A percentile compares a stretch with the other conserved stretches of the same genome.
Conservation (phyloP, 2,888 invertebrate species). For the Ennomos erosarius region DNA sequence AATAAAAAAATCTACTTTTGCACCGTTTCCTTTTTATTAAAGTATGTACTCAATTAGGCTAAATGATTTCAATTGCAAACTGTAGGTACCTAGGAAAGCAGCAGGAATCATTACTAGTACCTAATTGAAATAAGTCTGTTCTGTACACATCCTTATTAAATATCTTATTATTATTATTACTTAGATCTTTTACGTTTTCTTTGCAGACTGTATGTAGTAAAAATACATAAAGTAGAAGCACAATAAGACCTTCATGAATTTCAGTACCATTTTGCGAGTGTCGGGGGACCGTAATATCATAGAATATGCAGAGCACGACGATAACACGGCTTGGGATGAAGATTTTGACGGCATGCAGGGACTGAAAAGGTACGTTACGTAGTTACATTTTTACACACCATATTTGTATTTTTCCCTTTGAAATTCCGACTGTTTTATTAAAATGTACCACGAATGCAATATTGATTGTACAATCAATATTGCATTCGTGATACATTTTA, state of each 20-base stretch:
- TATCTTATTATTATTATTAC: too few relatives aligned
- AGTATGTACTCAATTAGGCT: too few relatives aligned
- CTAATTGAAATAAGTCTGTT: too few relatives aligned
- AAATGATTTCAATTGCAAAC: too few relatives aligned
- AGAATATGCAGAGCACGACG: constrained; percentile 21
- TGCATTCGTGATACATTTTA: too few relatives aligned
- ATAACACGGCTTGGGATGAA: constrained; percentile 19
- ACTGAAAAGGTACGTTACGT: not conserved
- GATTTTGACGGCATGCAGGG: constrained; percentile 22
- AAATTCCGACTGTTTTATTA: constrained; percentile 38
- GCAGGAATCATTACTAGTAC: too few relatives aligned
- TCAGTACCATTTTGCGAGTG: constrained; percentile 19
- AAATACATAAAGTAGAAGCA: constrained; percentile 9
- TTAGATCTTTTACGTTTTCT: too few relatives aligned
- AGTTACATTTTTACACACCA: not conserved
- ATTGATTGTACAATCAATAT: constrained; percentile 54
- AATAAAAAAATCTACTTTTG: too few relatives aligned
- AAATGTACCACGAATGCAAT: constrained; percentile 57
- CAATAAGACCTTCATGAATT: constrained; percentile 22
- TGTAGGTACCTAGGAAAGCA: too few relatives aligned
- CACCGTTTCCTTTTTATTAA: too few relatives aligned
- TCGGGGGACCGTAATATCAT: constrained; percentile 17
- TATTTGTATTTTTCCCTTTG: constrained; percentile 15
- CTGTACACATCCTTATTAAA: too few relatives aligned
- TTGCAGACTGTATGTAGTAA: constrained; percentile 7